Evolutionary conservation across 2,797 vertebrate species (phyloP), one percentile per base, ranked within the genome.

Genomic region (Malacoctenus gilli): DNA sequence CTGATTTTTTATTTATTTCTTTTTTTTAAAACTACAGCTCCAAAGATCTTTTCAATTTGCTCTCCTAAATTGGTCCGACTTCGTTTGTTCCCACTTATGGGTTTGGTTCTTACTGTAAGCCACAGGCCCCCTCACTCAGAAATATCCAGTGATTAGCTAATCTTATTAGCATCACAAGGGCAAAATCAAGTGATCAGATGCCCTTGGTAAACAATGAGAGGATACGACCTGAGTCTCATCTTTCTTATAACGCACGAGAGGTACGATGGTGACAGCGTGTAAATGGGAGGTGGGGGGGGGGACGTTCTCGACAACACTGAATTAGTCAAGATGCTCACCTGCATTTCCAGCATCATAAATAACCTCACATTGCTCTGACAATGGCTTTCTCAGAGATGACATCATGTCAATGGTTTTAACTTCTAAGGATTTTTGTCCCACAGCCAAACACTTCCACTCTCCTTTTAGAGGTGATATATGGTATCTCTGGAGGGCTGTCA

Each of bases 391-490:
- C 76, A 31, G 49, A 82, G 79, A 87, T 87, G 86, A 88, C 84
- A 87, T 89, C 85, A 88, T 77, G 79, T 88, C 83, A 81, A 78
- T 84, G 83, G 83, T 79, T 86, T 86, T 84, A 89, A 89, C 86
- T 84, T 89, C 72, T 86, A 47, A 4, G 61, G 75, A 81, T 82
- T 85, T 86, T 88, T 91, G 86, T 89, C 77, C 75, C 42, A 10
- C 58, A 37, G 89, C 87, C 89, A 91, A 90, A 89, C 70, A 70
- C 84, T 75, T 85, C 65, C 72, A 73, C 83, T 77, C 75, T 72
- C 77, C 70, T 71, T 72, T 82, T 77, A 73, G 65, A 86, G 79
- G 67, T 87, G 88, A 90, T 91, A 86, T 87, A 90, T 82, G 57
- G 83, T 87, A 87, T 90, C 87, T 85, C 85, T 71, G 68, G 86